phyloP scores from a whole-genome alignment of 2,113 vertebrate species.

The Cyphomyrus plagiostoma region DNA sequence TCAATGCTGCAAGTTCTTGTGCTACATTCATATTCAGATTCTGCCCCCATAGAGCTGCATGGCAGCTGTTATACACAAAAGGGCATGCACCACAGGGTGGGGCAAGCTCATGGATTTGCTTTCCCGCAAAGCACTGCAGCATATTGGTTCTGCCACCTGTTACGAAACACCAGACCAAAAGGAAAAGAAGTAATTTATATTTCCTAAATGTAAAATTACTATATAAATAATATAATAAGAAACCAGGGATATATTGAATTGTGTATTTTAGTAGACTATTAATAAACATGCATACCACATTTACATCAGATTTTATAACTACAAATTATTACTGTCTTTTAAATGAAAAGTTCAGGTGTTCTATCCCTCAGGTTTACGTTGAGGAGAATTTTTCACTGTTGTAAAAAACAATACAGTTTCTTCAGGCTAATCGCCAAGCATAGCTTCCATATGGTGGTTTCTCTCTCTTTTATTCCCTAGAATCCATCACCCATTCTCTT shows the following conservation, averaged over 20 bases:
- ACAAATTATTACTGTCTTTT: not conserved
- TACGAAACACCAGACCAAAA: not conserved
- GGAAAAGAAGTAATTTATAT: not conserved
- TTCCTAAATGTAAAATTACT: not conserved
- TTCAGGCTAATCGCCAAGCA: not conserved
- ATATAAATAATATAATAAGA: not conserved
- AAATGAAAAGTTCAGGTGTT: not conserved
- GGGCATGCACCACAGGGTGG: not conserved
- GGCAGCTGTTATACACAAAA: slow-evolving; percentile 37
- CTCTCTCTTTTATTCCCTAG: not conserved
- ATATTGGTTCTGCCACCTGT: not conserved
- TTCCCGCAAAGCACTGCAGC: not conserved
- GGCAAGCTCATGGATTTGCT: not conserved
- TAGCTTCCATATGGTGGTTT: not conserved
- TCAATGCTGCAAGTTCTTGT: slow-evolving; percentile 7
- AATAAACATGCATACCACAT: not conserved
- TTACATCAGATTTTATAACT: not conserved
- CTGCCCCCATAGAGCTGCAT: slow-evolving; percentile 18
- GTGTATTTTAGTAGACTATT: not conserved
- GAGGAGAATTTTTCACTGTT: not conserved
- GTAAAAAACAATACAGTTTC: not conserved
- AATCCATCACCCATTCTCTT: not conserved
- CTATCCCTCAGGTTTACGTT: not conserved
- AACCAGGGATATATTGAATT: not conserved
- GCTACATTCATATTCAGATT: slow-evolving; percentile 55